Percentiles rank a stretch among this genome's conserved stretches.
These are phyloP conservation scores for Lasiurus borealis DNA, from an alignment of 2,113 vertebrate genomes.

Conservation along the genomic window DNA sequence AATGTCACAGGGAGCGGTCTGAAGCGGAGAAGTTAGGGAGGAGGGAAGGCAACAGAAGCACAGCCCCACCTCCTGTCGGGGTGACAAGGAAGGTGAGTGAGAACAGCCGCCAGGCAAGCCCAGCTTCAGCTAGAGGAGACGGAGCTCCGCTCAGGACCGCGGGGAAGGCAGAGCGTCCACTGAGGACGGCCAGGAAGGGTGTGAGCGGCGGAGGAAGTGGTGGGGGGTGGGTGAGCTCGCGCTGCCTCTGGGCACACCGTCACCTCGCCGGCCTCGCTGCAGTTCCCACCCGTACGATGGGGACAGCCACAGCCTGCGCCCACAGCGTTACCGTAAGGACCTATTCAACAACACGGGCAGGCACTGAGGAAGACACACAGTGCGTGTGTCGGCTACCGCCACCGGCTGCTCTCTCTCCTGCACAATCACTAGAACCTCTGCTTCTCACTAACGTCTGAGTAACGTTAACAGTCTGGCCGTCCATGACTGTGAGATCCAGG, in stretches of 20 bases:
- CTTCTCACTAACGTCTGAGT: constrained; percentile 36
- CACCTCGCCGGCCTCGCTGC: background rate
- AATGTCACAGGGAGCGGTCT: too few relatives aligned
- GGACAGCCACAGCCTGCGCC: background rate
- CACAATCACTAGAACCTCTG: background rate
- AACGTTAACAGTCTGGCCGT: background rate
- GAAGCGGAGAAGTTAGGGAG: too few relatives aligned
- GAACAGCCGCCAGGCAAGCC: too few relatives aligned
- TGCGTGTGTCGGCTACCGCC: background rate
- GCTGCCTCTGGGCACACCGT: background rate
- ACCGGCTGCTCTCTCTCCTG: background rate
- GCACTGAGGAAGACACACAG: background rate
- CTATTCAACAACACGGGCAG: background rate
- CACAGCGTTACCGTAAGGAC: background rate
- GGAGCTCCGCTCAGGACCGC: too few relatives aligned
- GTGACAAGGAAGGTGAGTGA: too few relatives aligned
- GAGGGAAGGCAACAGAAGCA: too few relatives aligned
- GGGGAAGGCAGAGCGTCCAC: background rate
- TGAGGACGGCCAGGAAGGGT: background rate
- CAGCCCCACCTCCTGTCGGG: too few relatives aligned
- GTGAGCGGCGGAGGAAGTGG: background rate
- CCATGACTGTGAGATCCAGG: background rate
- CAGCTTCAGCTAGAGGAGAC: too few relatives aligned
- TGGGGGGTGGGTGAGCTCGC: too few relatives aligned
- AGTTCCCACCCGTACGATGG: background rate